phyloP scores from a whole-genome alignment of 2,113 vertebrate genomes.

The Cochlearius cochlearius region DNA sequence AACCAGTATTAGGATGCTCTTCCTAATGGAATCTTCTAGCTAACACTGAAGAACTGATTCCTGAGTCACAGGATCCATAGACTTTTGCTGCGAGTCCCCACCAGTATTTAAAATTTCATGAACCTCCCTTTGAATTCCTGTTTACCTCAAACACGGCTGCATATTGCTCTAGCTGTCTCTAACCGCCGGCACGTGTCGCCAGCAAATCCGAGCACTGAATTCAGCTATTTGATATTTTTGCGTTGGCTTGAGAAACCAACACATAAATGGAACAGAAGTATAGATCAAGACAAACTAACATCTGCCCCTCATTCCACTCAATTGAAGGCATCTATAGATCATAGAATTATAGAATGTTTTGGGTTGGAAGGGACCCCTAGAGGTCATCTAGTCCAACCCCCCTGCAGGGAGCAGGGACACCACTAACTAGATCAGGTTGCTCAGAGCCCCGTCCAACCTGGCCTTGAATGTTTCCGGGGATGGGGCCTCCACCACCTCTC shows the following conservation, averaged over 20 bases:
- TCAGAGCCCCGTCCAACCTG: too few relatives aligned
- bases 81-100: not conserved
- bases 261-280: not conserved
- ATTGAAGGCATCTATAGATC: not conserved
- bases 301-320: not conserved
- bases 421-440: too few relatives aligned
- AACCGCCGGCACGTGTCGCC: not conserved
- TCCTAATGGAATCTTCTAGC: not conserved
- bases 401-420: too few relatives aligned
- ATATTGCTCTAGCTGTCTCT: not conserved
- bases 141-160: not conserved
- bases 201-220: not conserved
- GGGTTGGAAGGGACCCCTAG: too few relatives aligned
- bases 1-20: not conserved
- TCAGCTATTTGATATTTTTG: not conserved
- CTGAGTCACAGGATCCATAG: not conserved
- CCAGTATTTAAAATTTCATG: conserved; percentile 2
- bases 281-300: not conserved
- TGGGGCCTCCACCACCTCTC: too few relatives aligned
- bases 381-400: too few relatives aligned
- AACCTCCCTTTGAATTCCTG: not conserved
- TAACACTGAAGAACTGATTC: not conserved
- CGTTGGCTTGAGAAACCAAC: not conserved
- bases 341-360: too few relatives aligned
- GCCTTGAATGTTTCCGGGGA: too few relatives aligned